Evolutionary conservation across 1,140 invertebrate species (phyloP).

Genomic region (Scaptomyza pallida): DNA sequence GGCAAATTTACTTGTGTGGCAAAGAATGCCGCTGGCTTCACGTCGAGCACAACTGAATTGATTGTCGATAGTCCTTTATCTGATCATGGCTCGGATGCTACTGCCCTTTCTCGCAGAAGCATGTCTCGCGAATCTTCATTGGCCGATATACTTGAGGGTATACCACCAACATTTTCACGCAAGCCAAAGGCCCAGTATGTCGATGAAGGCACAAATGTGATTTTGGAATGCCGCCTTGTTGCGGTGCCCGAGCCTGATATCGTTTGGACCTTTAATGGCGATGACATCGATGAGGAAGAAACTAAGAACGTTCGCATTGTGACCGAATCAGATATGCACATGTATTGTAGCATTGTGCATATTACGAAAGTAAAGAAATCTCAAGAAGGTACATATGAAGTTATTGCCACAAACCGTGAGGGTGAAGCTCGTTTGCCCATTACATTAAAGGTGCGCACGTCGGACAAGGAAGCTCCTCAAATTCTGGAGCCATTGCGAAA

Average conservation of each 20-base stretch:
- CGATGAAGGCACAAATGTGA: conserved; percentile 91
- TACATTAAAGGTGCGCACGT: conserved; percentile 92
- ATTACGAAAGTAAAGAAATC: conserved; percentile 90
- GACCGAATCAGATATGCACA: conserved; percentile 94
- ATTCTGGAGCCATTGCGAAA: conserved; percentile 91
- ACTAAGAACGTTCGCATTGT: conserved; percentile 88
- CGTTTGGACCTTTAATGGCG: conserved; percentile 91
- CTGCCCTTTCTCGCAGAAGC: conserved; percentile 91
- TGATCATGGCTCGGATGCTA: conserved; percentile 94
- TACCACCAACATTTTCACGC: conserved; percentile 95
- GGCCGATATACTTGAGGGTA: conserved; percentile 95
- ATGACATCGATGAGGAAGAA: conserved; percentile 88
- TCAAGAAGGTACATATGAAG: conserved; percentile 95
- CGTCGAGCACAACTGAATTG: conserved; percentile 95
- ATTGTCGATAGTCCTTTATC: conserved; percentile 93
- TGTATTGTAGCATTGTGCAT: conserved; percentile 92
- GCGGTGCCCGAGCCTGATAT: conserved; percentile 96
- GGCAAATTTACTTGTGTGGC: conserved; percentile 98
- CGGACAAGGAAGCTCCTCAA: conserved; percentile 90
- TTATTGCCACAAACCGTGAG: conserved; percentile 94
- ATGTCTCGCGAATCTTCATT: conserved; percentile 94
- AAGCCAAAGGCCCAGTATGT: conserved; percentile 93
- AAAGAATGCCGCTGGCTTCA: conserved; percentile 96
- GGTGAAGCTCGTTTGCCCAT: conserved; percentile 94
- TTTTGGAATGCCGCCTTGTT: conserved; percentile 92